Conservation (phyloP, 2,888 invertebrate genomes). For the Sesia apiformis region DNA sequence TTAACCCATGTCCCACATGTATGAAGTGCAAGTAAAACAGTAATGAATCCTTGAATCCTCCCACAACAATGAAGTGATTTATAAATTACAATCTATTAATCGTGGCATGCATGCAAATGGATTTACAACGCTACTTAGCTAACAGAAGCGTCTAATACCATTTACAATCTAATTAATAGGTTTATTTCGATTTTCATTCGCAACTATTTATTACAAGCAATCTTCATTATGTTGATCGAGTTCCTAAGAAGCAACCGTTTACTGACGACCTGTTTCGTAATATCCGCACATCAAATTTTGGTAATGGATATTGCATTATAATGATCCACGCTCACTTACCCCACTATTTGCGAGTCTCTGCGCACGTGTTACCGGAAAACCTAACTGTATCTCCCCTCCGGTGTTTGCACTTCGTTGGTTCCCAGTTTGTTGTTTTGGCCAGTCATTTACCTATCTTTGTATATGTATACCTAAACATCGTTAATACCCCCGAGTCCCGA, state of each 20-base stretch:
- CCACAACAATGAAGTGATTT: too few species aligned
- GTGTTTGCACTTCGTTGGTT: slow-evolving; percentile 56
- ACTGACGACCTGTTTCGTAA: slow-evolving; percentile 15
- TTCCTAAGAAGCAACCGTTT: slow-evolving; percentile 15
- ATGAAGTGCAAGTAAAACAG: too few species aligned
- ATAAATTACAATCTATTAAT: neutral
- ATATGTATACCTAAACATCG: too few species aligned
- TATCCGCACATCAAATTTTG: slow-evolving; percentile 33
- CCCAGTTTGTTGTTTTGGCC: slow-evolving; percentile 35
- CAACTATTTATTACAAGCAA: slow-evolving; percentile 9
- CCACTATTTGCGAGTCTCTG: slow-evolving; percentile 38
- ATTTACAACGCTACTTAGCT: neutral
- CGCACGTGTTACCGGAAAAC: slow-evolving; percentile 36
- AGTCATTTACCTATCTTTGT: too few species aligned
- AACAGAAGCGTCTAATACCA: neutral
- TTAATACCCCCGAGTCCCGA: too few species aligned
- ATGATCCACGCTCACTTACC: slow-evolving; percentile 32
- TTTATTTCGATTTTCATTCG: neutral
- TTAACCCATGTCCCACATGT: too few species aligned
- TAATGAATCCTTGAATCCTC: too few species aligned
- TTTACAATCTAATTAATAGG: neutral
- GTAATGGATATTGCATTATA: slow-evolving; percentile 37
- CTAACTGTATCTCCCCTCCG: slow-evolving; percentile 46
- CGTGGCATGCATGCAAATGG: neutral
- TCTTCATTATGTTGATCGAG: slow-evolving; percentile 14